A percentile compares a stretch with the other conserved stretches of the same genome.
Evolutionary conservation across 2,113 vertebrate genomes (phyloP).

Genomic region (Gobiocypris rarus): DNA sequence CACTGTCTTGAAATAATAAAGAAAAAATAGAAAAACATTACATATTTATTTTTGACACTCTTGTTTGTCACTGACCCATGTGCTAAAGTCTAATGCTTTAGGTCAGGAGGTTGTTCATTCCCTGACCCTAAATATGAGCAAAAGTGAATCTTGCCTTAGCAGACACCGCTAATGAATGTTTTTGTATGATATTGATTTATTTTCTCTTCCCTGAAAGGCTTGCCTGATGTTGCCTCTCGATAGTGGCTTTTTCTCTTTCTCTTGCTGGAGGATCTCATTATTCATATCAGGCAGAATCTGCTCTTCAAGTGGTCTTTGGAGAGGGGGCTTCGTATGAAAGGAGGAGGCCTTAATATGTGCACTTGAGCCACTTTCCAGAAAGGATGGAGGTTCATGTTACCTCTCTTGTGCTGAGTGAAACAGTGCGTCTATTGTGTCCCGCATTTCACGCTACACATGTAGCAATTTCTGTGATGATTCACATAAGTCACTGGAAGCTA

Average conservation of each 20-base stretch:
- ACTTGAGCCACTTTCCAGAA: conserved; percentile 62
- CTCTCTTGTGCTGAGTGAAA: conserved; percentile 61
- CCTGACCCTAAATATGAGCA: background rate
- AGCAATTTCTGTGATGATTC: conserved; percentile 72
- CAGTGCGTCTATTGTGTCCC: conserved; percentile 73
- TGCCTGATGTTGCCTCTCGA: conserved; percentile 30
- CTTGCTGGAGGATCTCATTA: conserved; percentile 54
- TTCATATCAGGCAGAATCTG: conserved; percentile 59
- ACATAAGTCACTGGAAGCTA: conserved; percentile 62
- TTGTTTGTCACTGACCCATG: background rate
- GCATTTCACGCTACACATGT: conserved; percentile 65
- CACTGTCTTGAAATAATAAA: too few relatives aligned
- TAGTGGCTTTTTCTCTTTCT: conserved; percentile 50
- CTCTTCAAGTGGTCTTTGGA: conserved; percentile 59
- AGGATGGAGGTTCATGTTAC: conserved; percentile 64
- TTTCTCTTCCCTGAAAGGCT: conserved; percentile 10
- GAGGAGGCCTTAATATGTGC: conserved; percentile 61
- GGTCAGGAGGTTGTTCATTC: background rate
- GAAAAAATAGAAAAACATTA: background rate
- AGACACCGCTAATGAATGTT: conserved; percentile 36
- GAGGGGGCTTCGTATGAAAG: conserved; percentile 25
- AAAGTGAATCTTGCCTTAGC: background rate
- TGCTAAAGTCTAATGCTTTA: background rate
- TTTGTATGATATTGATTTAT: conserved; percentile 51
- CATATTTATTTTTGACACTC: background rate